Conservation (phyloP, 2,797 vertebrate species). For the Girardinus metallicus region DNA sequence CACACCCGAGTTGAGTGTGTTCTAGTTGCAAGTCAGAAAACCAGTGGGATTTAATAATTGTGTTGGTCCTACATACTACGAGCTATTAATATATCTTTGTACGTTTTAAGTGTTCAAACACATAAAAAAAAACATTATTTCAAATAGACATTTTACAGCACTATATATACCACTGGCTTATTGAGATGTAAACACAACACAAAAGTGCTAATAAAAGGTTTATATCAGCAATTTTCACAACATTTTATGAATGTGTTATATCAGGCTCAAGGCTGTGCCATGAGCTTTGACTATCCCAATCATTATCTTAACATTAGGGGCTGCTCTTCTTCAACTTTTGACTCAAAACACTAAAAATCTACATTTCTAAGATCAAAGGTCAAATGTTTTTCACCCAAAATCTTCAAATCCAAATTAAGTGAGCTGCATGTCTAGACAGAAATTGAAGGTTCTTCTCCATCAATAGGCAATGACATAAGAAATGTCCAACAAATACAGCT, state of each 20-base stretch:
- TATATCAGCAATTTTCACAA: neutral
- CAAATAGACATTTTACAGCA: neutral
- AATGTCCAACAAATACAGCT: neutral
- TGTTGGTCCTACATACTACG: neutral
- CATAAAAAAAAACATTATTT: neutral
- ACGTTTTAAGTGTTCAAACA: neutral
- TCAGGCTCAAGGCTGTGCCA: neutral
- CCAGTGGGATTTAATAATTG: neutral
- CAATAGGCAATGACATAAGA: neutral
- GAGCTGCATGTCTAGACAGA: neutral
- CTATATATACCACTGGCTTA: neutral
- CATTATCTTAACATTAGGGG: neutral
- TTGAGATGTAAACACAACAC: neutral
- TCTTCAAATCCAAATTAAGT: neutral
- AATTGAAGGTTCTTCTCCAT: neutral
- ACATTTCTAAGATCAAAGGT: neutral
- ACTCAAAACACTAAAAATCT: neutral
- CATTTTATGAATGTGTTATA: neutral
- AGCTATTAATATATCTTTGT: neutral
- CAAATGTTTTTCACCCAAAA: neutral
- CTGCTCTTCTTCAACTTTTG: neutral
- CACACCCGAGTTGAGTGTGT: neutral
- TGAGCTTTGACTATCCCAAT: neutral
- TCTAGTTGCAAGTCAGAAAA: neutral
- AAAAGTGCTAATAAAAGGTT: neutral